These are phyloP conservation scores for Oplegnathus fasciatus DNA, from an alignment of 2,113 vertebrate species.

Conservation along the genomic window DNA sequence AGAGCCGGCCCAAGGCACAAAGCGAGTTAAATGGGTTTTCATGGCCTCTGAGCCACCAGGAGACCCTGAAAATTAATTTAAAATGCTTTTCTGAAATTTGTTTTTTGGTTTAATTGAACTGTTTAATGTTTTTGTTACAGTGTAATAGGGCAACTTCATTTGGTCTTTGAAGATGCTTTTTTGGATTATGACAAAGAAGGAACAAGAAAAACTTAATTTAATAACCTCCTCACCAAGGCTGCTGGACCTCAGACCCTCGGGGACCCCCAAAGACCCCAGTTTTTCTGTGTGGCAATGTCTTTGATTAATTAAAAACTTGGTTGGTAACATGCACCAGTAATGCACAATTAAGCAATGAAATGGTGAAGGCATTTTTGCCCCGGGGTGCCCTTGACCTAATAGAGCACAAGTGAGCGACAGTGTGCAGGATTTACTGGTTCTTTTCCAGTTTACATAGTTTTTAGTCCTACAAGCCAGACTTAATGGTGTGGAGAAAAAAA, in stretches of 20 bases:
- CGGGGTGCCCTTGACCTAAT: not conserved
- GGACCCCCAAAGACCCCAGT: not conserved
- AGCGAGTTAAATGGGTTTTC: conserved; percentile 21
- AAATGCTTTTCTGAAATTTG: not conserved
- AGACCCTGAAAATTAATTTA: not conserved
- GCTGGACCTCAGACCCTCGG: not conserved
- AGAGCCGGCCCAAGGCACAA: not conserved
- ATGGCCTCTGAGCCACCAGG: not conserved
- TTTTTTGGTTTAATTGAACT: not conserved
- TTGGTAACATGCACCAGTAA: not conserved
- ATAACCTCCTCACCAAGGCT: not conserved
- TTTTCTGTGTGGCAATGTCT: not conserved
- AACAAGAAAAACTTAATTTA: not conserved
- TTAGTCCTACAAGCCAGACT: not conserved
- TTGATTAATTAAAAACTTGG: not conserved
- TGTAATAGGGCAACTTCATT: not conserved
- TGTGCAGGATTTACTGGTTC: not conserved
- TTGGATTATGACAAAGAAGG: not conserved
- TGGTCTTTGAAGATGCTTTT: not conserved
- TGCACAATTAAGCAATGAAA: not conserved
- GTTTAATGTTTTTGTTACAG: not conserved
- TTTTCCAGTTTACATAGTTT: not conserved
- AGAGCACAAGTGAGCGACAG: not conserved
- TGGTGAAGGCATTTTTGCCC: not conserved
- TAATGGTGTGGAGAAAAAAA: not conserved